Evolutionary conservation across 2,113 vertebrate genomes (phyloP).

Genomic region (Phalacrocorax pelagicus): DNA sequence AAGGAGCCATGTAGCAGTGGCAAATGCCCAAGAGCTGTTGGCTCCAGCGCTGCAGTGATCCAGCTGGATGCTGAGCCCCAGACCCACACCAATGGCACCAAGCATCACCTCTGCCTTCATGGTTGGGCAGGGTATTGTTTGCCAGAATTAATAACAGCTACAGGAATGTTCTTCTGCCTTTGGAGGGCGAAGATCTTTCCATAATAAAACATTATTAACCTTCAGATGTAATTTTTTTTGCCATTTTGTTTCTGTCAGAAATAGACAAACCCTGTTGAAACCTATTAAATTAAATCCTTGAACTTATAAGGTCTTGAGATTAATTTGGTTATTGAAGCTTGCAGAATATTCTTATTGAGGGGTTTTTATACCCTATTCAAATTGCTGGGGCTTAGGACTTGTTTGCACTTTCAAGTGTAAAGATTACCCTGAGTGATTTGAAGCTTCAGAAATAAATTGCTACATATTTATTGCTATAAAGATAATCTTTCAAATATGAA

Average conservation of each 20-base stretch:
- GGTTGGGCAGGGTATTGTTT: accelerated
- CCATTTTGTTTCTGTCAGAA: neutral
- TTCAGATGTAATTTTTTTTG: neutral
- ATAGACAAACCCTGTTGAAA: neutral
- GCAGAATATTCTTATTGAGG: neutral
- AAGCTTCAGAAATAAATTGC: neutral
- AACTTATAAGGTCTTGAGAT: neutral
- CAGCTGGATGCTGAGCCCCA: neutral
- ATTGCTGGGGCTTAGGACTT: neutral
- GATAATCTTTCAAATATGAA: neutral
- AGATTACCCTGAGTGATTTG: neutral
- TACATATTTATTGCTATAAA: conserved; percentile 1
- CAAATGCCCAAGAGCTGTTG: neutral
- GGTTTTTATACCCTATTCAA: neutral
- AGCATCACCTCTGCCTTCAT: neutral
- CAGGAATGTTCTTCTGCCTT: neutral
- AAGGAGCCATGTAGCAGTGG: neutral
- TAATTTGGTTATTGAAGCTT: neutral
- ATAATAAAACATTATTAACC: neutral
- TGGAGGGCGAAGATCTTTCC: neutral
- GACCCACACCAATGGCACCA: neutral
- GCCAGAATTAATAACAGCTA: neutral
- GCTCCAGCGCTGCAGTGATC: neutral
- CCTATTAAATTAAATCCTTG: neutral
- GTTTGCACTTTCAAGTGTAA: conserved; percentile 14